Percentiles rank a stretch among this genome's conserved stretches.
Conservation (phyloP, 2,797 vertebrate genomes). For the Kryptopterus vitreolus region DNA sequence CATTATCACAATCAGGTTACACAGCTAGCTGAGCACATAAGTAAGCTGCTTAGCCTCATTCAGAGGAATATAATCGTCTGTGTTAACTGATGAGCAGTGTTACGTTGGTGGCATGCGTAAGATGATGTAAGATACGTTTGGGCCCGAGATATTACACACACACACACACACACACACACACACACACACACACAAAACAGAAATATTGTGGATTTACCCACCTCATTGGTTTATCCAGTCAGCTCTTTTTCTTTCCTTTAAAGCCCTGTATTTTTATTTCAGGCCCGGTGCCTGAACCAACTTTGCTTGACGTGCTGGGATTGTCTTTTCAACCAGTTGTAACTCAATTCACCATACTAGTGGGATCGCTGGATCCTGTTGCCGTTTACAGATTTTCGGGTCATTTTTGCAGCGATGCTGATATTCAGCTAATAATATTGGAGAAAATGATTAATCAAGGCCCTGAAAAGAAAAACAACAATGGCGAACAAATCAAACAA, state of each 20-base stretch:
- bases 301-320: background rate
- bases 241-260: background rate
- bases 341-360: background rate
- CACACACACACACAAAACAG: background rate
- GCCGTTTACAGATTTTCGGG: background rate
- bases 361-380: background rate
- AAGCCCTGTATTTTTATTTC: background rate
- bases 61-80: conserved; percentile 38
- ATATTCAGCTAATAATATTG: background rate
- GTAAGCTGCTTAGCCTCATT: conserved; percentile 46
- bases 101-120: background rate
- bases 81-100: conserved; percentile 35
- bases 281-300: background rate
- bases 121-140: background rate
- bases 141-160: background rate
- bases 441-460: background rate
- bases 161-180: background rate
- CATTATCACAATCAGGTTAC: conserved; percentile 50
- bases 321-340: background rate
- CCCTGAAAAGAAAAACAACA: background rate
- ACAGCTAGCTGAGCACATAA: conserved; percentile 45
- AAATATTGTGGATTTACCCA: background rate
- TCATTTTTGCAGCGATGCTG: background rate
- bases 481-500: background rate
- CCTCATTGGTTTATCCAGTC: background rate